A percentile compares a stretch with the other conserved stretches of the same genome.
phyloP scores from a whole-genome alignment of 2,113 vertebrate species.

The Bos javanicus region DNA sequence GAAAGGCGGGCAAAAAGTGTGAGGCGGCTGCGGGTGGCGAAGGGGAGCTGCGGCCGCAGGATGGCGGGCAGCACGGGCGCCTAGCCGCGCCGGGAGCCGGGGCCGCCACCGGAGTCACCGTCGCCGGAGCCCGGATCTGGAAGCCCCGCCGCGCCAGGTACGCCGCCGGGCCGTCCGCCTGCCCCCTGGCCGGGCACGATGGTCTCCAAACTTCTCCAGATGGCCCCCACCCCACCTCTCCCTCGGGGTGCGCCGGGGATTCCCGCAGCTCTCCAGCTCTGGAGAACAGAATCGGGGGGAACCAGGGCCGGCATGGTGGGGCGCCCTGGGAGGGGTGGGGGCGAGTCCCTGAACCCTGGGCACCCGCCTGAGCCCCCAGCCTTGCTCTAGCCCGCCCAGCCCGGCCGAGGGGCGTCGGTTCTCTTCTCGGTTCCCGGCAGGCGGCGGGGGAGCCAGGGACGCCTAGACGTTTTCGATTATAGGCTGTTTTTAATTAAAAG shows the following conservation, averaged over 20 bases:
- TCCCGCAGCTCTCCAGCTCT: not conserved
- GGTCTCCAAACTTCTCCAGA: conserved; percentile 54
- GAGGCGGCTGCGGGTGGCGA: conserved; percentile 64
- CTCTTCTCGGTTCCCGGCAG: not conserved
- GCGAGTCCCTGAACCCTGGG: not conserved
- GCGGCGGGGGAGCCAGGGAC: conserved; percentile 18
- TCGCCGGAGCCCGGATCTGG: conserved; percentile 34
- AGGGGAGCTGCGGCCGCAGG: conserved; percentile 54
- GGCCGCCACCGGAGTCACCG: conserved; percentile 33
- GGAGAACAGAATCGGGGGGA: not conserved
- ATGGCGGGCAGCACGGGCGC: conserved; percentile 64
- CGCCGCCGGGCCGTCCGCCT: conserved; percentile 20
- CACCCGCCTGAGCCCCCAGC: not conserved
- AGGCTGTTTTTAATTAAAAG: conserved; percentile 82
- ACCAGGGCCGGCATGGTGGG: not conserved
- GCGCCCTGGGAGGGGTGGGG: not conserved
- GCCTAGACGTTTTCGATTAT: conserved; percentile 52
- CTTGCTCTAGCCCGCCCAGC: not conserved
- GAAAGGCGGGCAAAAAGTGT: conserved; percentile 76
- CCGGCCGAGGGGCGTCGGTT: not conserved
- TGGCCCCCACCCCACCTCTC: not conserved
- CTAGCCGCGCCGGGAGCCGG: conserved; percentile 55
- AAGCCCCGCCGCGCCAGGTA: conserved; percentile 65
- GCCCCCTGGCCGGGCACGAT: not conserved
- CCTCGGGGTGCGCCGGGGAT: not conserved